phyloP scores from a whole-genome alignment of 1,140 invertebrate genomes.

The Drosophila seguyi region DNA sequence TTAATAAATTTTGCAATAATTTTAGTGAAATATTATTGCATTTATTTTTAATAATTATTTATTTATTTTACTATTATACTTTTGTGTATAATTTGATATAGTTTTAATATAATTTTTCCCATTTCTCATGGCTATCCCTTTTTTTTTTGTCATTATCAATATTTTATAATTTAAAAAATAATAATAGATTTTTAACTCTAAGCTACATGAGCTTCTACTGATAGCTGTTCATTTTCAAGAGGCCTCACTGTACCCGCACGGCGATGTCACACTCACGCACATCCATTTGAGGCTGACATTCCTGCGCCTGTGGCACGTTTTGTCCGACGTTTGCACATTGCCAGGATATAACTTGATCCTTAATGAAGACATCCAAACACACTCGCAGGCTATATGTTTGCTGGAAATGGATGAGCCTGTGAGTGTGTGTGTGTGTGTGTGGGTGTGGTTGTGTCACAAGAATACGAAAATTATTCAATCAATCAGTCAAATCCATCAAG shows the following conservation, averaged over 20 bases:
- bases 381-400: constrained; percentile 9
- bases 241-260: constrained; percentile 22
- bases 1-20: not conserved
- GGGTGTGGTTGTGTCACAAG: constrained; percentile 26
- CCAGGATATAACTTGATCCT: constrained; percentile 80
- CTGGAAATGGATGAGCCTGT: constrained; percentile 10
- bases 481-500: constrained; percentile 80
- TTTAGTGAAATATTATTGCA: too few relatives aligned
- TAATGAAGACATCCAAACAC: constrained; percentile 74
- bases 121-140: not conserved
- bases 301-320: constrained; percentile 60
- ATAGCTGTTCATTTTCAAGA: not conserved
- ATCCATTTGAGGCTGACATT: constrained; percentile 38
- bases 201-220: too few relatives aligned
- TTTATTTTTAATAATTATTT: too few relatives aligned
- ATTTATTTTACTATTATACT: not conserved
- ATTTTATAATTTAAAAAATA: not conserved
- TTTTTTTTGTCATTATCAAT: not conserved
- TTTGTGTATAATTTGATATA: too few relatives aligned
- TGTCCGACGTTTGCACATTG: constrained; percentile 76
- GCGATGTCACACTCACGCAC: constrained; percentile 36
- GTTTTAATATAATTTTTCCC: not conserved
- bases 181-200: not conserved
- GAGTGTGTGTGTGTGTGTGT: not conserved
- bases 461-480: constrained; percentile 69